Evolutionary conservation across 2,888 invertebrate genomes (phyloP).

Genomic region (Hofmannophila pseudospretella): DNA sequence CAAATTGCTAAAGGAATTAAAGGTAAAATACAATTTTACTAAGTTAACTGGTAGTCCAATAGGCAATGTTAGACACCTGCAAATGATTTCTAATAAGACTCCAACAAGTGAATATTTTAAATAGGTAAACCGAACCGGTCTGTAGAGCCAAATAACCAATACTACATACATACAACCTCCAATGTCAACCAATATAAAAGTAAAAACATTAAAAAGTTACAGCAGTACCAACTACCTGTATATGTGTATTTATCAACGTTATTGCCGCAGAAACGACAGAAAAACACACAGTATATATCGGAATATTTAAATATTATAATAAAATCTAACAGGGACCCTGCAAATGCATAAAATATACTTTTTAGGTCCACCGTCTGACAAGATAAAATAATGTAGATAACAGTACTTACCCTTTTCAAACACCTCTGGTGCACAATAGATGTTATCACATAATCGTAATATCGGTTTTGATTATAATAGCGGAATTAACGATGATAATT

Average conservation of each 20-base stretch:
- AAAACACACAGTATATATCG: background rate
- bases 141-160: slow-evolving; percentile 14
- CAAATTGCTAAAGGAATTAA: too few relatives aligned
- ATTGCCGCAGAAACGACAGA: background rate
- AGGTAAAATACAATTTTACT: too few relatives aligned
- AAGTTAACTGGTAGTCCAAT: too few relatives aligned
- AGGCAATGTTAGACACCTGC: too few relatives aligned
- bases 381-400: slow-evolving; percentile 32
- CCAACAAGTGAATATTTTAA: slow-evolving; percentile 20
- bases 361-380: slow-evolving; percentile 36
- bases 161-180: slow-evolving; percentile 1
- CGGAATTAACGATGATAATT: slow-evolving; percentile 40
- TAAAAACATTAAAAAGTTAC: slow-evolving; percentile 2
- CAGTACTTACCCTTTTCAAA: slow-evolving; percentile 68
- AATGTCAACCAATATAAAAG: slow-evolving; percentile 4
- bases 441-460: slow-evolving; percentile 71
- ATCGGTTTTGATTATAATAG: slow-evolving; percentile 39
- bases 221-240: background rate
- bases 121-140: slow-evolving; percentile 14
- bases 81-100: slow-evolving; percentile 42
- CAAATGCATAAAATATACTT: slow-evolving; percentile 27
- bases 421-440: slow-evolving; percentile 54
- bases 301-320: slow-evolving; percentile 10
- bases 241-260: background rate
- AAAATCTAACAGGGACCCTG: slow-evolving; percentile 21